Percentiles rank a stretch among this genome's conserved stretches.
Evolutionary conservation across 2,888 invertebrate species (phyloP).

Genomic region (Gasteruption jaculator): DNA sequence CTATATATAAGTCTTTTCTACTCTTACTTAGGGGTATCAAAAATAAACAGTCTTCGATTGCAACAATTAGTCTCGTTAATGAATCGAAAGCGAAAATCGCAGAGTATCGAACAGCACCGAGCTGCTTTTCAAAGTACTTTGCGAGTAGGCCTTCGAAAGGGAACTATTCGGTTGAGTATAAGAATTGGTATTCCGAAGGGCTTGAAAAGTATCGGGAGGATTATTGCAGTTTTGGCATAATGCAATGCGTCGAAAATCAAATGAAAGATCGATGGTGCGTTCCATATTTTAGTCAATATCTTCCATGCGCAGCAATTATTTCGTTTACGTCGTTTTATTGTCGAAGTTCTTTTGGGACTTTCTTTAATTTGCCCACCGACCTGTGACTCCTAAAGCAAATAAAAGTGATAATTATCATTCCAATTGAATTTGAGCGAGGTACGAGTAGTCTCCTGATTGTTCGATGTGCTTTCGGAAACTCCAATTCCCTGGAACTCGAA

Average conservation of each 20-base stretch:
- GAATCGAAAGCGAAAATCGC: background rate
- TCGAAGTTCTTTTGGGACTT: slow-evolving; percentile 25
- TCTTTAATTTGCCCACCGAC: slow-evolving; percentile 34
- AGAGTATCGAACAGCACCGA: too few relatives aligned
- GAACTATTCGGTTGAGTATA: slow-evolving; percentile 31
- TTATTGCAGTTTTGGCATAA: slow-evolving; percentile 30
- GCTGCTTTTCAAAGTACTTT: too few relatives aligned
- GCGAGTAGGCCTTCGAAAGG: too few relatives aligned
- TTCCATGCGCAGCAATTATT: slow-evolving; percentile 38
- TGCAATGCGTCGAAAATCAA: slow-evolving; percentile 29
- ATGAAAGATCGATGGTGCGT: slow-evolving; percentile 32
- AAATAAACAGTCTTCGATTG: background rate
- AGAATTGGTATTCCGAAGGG: slow-evolving; percentile 35
- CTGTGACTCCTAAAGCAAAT: slow-evolving; percentile 43
- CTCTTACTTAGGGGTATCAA: too few relatives aligned
- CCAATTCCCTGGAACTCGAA: too few relatives aligned
- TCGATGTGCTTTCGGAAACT: too few relatives aligned
- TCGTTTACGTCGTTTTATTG: slow-evolving; percentile 30
- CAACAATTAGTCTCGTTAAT: background rate
- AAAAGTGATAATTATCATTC: too few relatives aligned
- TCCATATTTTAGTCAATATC: slow-evolving; percentile 37
- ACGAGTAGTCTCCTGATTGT: too few relatives aligned
- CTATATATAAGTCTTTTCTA: too few relatives aligned
- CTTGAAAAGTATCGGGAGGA: slow-evolving; percentile 32
- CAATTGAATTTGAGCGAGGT: too few relatives aligned